Conservation (phyloP, 2,888 invertebrate genomes). For the Nephrotoma appendiculata region DNA sequence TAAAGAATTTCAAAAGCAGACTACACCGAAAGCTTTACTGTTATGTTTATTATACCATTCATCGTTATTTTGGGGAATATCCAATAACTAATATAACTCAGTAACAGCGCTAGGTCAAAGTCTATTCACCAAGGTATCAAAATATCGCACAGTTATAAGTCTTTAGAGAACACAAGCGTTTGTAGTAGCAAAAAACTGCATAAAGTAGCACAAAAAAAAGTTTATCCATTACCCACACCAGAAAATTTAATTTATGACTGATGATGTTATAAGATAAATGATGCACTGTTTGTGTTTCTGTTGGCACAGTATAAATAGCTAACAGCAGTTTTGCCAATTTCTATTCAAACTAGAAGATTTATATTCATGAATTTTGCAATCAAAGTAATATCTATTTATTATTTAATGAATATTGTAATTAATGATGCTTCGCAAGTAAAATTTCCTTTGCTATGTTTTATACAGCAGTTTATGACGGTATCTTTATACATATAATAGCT, state of each 20-base stretch:
- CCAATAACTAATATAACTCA: no score
- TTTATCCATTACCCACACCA: background rate
- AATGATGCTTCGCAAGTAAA: background rate
- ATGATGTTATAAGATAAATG: background rate
- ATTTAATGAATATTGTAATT: background rate
- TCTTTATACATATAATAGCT: no score
- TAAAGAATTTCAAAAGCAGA: no score
- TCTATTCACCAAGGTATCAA: no score
- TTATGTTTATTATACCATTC: no score
- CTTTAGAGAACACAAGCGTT: background rate
- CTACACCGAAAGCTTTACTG: no score
- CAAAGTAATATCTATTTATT: background rate
- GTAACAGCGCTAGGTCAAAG: no score
- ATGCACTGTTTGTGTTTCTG: background rate
- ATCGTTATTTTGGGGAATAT: no score
- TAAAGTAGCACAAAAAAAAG: background rate
- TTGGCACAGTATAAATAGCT: background rate
- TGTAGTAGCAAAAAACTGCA: background rate
- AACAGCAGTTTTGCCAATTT: background rate
- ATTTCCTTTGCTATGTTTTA: no score
- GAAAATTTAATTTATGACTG: background rate
- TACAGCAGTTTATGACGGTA: no score
- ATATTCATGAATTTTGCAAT: background rate
- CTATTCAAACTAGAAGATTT: background rate
- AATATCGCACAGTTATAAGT: background rate